Percentiles rank a stretch among this genome's conserved stretches.
Conservation (phyloP, 2,888 invertebrate genomes). For the Melitaea athalia region DNA sequence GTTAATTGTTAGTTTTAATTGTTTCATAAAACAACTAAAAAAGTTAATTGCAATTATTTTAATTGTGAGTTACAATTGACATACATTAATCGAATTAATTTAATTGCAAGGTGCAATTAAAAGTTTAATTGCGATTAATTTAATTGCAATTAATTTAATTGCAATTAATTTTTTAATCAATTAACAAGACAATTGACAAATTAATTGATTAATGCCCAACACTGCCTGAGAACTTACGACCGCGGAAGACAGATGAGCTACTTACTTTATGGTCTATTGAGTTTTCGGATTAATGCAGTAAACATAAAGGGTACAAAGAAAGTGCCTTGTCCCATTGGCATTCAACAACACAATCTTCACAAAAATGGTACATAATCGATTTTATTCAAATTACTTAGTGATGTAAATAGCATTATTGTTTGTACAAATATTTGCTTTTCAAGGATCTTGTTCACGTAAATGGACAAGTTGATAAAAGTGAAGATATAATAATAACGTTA, state of each 20-base stretch:
- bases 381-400: conserved; percentile 22
- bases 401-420: conserved; percentile 4
- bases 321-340: conserved; percentile 22
- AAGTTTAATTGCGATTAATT: too few species aligned
- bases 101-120: too few species aligned
- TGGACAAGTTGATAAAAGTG: not conserved
- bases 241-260: conserved; percentile 71
- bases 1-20: too few species aligned
- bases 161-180: too few species aligned
- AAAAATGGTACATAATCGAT: conserved; percentile 19
- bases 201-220: too few species aligned
- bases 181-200: too few species aligned
- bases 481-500: not conserved
- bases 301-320: conserved; percentile 29
- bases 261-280: conserved; percentile 71
- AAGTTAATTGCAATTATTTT: too few species aligned
- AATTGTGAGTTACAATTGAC: too few species aligned
- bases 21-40: too few species aligned
- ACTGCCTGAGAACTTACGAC: conserved; percentile 66
- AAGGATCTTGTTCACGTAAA: not conserved
- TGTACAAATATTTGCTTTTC: not conserved
- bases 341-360: conserved; percentile 18
- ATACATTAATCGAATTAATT: too few species aligned
- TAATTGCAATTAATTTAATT: too few species aligned
- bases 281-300: conserved; percentile 34